Evolutionary conservation across 2,797 vertebrate genomes (phyloP), one percentile per base, ranked within the genome.

Genomic region (Hippocampus kuda): DNA sequence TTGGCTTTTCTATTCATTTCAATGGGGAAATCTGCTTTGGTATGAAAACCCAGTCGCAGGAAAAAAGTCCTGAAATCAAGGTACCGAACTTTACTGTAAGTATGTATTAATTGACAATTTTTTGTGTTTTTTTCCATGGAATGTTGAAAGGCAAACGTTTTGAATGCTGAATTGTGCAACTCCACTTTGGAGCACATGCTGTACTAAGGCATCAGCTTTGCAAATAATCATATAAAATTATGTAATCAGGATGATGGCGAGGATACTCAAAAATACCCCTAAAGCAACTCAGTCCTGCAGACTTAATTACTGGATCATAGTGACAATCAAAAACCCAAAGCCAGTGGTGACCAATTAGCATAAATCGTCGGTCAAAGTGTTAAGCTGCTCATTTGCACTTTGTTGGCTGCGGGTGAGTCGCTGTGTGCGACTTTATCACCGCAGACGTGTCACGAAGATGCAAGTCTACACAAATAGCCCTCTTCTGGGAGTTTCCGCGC

Each of bases 341-440:
- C 63, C 26, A 27, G 24, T 65, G 63, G 63, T 26, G 24, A 46
- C 42, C 63, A 53, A 53, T 66, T 66, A 66, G 20, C 30, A 53
- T 27, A 53, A 66, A 66, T 38, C 18, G 11, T 53, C 20, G 46
- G 46, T 65, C 63, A 65, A 53, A 34, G 46, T 66, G 65, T 66
- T 53, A 66, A 66, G 65, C 49, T 66, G 48, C 49, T 53, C 65
- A 34, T 66, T 51, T 66, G 27, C 65, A 66, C 65, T 53, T 53
- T 30, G 65, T 53, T 51, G 16, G 65, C 48, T 53, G 4, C 30
- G 46, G 49, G 46, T 48, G 30, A 66, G 65, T 66, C 65, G 48
- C 65, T 30, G 48, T 6, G 10, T 27, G 42, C 24, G 15, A 65
- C 63, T 27, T 66, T 66, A 51, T 66, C 65, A 11, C 27, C 20